Conservation (phyloP, 2,888 invertebrate species). For the Tipula unca region DNA sequence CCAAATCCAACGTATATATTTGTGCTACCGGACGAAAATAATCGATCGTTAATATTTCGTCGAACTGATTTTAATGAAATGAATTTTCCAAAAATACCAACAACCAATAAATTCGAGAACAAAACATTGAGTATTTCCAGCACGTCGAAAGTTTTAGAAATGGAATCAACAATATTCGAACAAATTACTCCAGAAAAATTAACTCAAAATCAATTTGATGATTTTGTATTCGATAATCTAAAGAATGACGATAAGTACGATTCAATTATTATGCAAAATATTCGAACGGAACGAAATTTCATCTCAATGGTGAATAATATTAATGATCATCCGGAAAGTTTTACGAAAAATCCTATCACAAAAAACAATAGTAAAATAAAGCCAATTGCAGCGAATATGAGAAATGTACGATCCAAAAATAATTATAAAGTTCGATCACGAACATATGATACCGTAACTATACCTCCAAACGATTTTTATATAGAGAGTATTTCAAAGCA, state of each 20-base stretch:
- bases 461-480: not conserved
- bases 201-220: not conserved
- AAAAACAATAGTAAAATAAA: too few relatives aligned
- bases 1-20: conserved; percentile 34
- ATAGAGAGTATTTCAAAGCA: not conserved
- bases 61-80: conserved; percentile 34
- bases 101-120: conserved; percentile 24
- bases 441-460: not conserved
- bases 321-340: conserved; percentile 23
- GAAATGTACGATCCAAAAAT: not conserved
- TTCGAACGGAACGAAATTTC: conserved; percentile 28
- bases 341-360: not conserved
- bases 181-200: not conserved
- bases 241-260: conserved; percentile 19
- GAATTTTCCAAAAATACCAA: conserved; percentile 36
- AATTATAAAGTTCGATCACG: not conserved
- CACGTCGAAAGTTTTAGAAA: not conserved
- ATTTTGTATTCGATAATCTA: not conserved
- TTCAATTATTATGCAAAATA: conserved; percentile 26
- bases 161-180: not conserved
- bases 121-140: not conserved
- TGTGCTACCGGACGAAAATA: conserved; percentile 30
- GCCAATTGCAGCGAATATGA: not conserved
- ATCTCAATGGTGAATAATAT: conserved; percentile 26
- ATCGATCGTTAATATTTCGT: conserved; percentile 25